These are phyloP conservation scores for Indri indri DNA, from an alignment of 2,113 vertebrate genomes.

Conservation along the genomic window DNA sequence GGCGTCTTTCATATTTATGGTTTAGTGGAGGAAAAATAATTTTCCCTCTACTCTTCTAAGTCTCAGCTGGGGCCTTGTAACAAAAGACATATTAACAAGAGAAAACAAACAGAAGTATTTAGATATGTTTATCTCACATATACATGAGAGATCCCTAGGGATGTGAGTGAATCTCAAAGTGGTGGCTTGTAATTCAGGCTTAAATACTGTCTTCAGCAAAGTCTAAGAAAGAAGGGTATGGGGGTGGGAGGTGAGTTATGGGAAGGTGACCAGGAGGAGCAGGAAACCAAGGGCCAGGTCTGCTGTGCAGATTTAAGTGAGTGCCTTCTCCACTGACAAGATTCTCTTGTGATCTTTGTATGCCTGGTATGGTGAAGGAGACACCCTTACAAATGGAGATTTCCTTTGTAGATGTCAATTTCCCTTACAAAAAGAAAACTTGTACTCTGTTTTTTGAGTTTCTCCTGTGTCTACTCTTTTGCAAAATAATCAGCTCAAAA, in stretches of 20 bases:
- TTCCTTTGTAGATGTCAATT: too few relatives aligned
- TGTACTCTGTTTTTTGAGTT: neutral
- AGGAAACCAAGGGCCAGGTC: accelerated
- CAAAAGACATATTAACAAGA: neutral
- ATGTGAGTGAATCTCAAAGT: neutral
- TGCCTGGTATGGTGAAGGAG: neutral
- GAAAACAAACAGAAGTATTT: neutral
- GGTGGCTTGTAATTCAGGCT: neutral
- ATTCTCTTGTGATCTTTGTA: neutral
- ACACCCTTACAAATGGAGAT: neutral
- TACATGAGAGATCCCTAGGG: neutral
- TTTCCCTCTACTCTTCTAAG: neutral
- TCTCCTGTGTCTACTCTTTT: neutral
- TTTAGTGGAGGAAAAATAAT: neutral
- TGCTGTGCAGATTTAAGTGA: neutral
- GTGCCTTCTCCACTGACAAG: neutral
- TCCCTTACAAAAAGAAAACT: neutral
- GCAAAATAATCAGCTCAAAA: neutral
- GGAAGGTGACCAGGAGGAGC: neutral
- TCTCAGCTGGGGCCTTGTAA: neutral
- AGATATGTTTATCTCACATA: neutral
- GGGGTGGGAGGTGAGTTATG: too few relatives aligned
- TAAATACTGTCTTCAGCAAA: too few relatives aligned
- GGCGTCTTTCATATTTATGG: neutral
- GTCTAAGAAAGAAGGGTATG: neutral